Percentiles rank a stretch among this genome's conserved stretches.
Evolutionary conservation across 2,888 invertebrate species (phyloP).

Genomic region (Xestia sexstrigata): DNA sequence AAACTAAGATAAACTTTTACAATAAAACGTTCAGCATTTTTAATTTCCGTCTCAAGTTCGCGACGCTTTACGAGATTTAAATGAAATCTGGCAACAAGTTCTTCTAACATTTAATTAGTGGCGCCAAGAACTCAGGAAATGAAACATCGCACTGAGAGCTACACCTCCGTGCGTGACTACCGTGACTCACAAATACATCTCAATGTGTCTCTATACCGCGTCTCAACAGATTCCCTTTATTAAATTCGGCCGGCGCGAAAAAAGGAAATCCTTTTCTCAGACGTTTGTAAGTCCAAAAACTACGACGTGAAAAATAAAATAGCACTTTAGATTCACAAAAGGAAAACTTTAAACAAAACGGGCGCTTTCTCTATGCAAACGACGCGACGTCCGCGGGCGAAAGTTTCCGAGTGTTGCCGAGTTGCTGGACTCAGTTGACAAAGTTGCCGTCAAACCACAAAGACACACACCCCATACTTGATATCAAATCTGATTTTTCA

Average conservation of each 20-base stretch:
- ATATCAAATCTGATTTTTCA: slow-evolving; percentile 59
- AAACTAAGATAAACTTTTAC: slow-evolving; percentile 78
- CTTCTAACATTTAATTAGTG: slow-evolving; percentile 85
- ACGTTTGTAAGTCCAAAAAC: slow-evolving; percentile 68
- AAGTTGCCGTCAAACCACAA: slow-evolving; percentile 50
- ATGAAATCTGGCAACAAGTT: slow-evolving; percentile 83
- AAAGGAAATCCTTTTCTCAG: slow-evolving; percentile 70
- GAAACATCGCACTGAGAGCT: slow-evolving; percentile 76
- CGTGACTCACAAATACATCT: slow-evolving; percentile 61
- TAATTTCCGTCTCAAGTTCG: slow-evolving; percentile 82
- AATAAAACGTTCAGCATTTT: slow-evolving; percentile 82
- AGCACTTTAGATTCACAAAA: slow-evolving; percentile 82
- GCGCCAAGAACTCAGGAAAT: slow-evolving; percentile 78
- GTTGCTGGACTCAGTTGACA: slow-evolving; percentile 65
- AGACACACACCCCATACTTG: slow-evolving; percentile 43
- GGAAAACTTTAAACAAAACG: slow-evolving; percentile 83
- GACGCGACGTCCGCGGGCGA: slow-evolving; percentile 75
- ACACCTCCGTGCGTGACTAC: slow-evolving; percentile 74
- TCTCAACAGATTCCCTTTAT: slow-evolving; percentile 75
- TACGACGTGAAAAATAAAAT: slow-evolving; percentile 79
- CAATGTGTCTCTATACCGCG: slow-evolving; percentile 60
- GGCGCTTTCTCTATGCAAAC: slow-evolving; percentile 87
- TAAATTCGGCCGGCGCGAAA: slow-evolving; percentile 70
- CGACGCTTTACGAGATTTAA: slow-evolving; percentile 79
- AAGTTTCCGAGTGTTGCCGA: slow-evolving; percentile 77